Evolutionary conservation across 2,113 vertebrate genomes (phyloP).

Genomic region (Eulemur macaco): DNA sequence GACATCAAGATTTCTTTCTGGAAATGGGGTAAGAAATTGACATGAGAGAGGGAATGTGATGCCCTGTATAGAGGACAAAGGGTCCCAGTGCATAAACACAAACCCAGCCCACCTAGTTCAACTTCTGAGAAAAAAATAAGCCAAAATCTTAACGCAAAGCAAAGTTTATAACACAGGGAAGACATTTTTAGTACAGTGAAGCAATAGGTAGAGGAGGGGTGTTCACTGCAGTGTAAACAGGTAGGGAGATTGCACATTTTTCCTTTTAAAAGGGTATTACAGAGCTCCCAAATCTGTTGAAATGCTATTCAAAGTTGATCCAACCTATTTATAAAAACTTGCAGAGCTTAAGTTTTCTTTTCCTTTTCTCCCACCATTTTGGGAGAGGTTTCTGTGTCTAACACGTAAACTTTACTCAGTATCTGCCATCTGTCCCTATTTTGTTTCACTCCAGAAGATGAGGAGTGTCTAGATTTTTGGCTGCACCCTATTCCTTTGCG

Average conservation of each 20-base stretch:
- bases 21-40: background rate
- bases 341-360: background rate
- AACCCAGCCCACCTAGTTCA: background rate
- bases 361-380: background rate
- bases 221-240: background rate
- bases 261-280: background rate
- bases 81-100: background rate
- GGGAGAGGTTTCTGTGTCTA: background rate
- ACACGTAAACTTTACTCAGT: background rate
- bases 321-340: background rate
- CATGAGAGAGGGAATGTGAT: background rate
- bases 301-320: background rate
- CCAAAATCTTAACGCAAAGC: background rate
- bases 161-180: background rate
- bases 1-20: constrained; percentile 55
- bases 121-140: background rate
- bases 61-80: background rate
- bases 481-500: background rate
- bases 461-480: background rate
- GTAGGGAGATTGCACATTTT: background rate
- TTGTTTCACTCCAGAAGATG: background rate
- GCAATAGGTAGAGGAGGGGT: background rate
- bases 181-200: background rate
- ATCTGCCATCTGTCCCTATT: background rate
- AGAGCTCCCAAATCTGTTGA: background rate